Percentiles rank a stretch among this genome's conserved stretches.
Conservation (phyloP, 2,888 invertebrate species). For the Hyles lineata region DNA sequence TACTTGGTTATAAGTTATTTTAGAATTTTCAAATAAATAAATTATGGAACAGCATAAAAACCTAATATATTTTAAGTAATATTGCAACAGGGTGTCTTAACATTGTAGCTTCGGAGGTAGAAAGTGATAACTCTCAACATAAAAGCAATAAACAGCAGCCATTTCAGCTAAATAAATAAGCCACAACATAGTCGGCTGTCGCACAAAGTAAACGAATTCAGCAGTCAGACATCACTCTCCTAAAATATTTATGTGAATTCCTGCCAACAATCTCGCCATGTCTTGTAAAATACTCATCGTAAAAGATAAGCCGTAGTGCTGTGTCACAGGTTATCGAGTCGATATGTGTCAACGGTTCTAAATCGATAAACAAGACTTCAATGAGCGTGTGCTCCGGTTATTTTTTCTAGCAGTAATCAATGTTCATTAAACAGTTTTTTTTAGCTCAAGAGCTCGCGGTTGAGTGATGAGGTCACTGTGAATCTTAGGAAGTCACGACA, state of each 20-base stretch:
- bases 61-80: too few relatives aligned
- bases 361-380: conserved; percentile 43
- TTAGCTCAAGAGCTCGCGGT: conserved; percentile 46
- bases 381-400: conserved; percentile 48
- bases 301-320: conserved; percentile 36
- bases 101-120: too few relatives aligned
- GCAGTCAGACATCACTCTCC: conserved; percentile 22
- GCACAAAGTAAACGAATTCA: conserved; percentile 25
- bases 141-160: neutral
- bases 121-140: neutral
- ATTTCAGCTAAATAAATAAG: conserved; percentile 12
- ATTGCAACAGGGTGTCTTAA: too few relatives aligned
- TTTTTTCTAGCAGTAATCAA: conserved; percentile 50
- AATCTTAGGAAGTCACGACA: conserved; percentile 42
- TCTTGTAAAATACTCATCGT: conserved; percentile 32
- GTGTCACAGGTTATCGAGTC: conserved; percentile 51
- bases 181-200: neutral
- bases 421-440: conserved; percentile 54
- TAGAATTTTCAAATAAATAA: too few relatives aligned
- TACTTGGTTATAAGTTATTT: too few relatives aligned
- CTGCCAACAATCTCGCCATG: conserved; percentile 16
- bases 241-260: conserved; percentile 28
- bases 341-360: conserved; percentile 45
- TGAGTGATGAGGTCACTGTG: conserved; percentile 55
- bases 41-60: too few relatives aligned